Conservation (phyloP, 2,888 invertebrate species). For the Belgica antarctica region DNA sequence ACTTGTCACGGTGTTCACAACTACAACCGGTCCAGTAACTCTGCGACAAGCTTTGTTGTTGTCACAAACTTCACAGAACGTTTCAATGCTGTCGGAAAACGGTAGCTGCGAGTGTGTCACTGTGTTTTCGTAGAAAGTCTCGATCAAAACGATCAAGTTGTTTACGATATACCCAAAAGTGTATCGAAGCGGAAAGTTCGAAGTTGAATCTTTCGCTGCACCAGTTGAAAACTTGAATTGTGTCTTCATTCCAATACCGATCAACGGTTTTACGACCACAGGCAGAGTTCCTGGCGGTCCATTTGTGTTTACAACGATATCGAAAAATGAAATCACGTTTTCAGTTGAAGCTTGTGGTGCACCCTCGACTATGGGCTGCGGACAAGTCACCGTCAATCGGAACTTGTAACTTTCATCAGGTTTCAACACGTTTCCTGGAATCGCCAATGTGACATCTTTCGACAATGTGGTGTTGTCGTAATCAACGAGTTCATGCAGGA, state of each 20-base stretch:
- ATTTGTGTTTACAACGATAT: conserved; percentile 12
- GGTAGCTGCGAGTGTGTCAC: conserved; percentile 23
- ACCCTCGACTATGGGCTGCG: background rate
- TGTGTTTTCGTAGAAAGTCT: conserved; percentile 21
- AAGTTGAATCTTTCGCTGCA: conserved; percentile 2
- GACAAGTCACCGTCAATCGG: conserved; percentile 19
- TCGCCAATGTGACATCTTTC: conserved; percentile 18
- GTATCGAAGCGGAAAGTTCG: conserved; percentile 32
- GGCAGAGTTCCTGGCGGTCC: conserved; percentile 16
- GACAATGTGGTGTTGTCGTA: conserved; percentile 33
- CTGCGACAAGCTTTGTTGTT: conserved; percentile 10
- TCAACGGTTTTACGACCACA: background rate
- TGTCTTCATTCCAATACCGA: conserved; percentile 29
- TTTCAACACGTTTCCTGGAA: background rate
- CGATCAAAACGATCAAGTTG: conserved; percentile 16
- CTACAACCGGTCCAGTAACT: background rate
- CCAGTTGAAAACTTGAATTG: conserved; percentile 25
- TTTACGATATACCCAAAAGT: conserved; percentile 25
- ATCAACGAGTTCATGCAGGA: conserved; percentile 33
- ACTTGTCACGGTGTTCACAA: background rate
- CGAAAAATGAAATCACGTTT: conserved; percentile 20
- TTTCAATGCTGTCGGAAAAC: conserved; percentile 9
- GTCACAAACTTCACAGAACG: conserved; percentile 31
- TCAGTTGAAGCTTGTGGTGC: background rate
- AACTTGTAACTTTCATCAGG: conserved; percentile 25